Conservation (phyloP, 2,113 vertebrate genomes). For the Lycaon pictus region DNA sequence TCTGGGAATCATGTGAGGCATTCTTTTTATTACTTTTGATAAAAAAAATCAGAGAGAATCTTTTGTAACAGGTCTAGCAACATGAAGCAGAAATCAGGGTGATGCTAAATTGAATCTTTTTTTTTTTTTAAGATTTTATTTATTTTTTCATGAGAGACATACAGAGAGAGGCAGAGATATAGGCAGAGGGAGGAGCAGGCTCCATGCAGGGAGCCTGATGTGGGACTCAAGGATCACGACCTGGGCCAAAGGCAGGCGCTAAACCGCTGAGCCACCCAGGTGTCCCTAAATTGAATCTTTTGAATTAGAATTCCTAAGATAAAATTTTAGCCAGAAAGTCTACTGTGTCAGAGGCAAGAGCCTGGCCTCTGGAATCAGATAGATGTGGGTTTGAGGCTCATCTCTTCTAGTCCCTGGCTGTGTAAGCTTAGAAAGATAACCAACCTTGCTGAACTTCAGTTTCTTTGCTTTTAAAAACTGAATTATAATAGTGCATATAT, state of each 20-base stretch:
- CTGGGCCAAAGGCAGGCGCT: no score
- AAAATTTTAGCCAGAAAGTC: neutral
- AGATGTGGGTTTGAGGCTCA: neutral
- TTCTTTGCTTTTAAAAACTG: constrained; percentile 26
- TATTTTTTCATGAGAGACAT: no score
- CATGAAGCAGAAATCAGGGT: neutral
- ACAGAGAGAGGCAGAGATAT: no score
- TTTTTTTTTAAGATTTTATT: no score
- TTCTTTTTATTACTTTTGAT: constrained; percentile 41
- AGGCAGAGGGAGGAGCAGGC: no score
- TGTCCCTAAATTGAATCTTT: neutral
- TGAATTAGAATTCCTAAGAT: neutral
- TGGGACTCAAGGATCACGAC: no score
- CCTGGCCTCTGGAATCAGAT: neutral
- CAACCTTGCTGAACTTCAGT: neutral
- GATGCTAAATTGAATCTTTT: neutral
- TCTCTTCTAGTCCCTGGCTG: neutral
- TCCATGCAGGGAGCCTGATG: no score
- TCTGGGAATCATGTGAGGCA: neutral
- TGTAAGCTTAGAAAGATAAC: neutral
- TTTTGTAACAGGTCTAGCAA: neutral
- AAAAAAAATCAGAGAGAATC: constrained; percentile 42
- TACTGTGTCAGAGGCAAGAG: neutral
- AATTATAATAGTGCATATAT: neutral
- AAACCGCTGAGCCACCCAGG: no score